These are phyloP conservation scores for Brachirus orientalis DNA, from an alignment of 2,113 vertebrate species.

Conservation along the genomic window DNA sequence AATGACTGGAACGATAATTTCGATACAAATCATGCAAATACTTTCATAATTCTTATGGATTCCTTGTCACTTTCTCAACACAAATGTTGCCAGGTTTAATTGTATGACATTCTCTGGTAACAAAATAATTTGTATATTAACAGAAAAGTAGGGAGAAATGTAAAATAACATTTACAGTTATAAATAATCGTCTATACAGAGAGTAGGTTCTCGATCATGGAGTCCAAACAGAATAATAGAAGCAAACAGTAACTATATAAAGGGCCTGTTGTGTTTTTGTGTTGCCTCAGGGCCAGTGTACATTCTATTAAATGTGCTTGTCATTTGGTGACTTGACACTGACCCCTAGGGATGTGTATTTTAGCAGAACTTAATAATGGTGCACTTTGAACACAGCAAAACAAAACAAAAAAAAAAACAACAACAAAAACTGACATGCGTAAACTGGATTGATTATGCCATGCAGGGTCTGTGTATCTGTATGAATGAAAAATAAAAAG, in stretches of 20 bases:
- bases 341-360: too few species aligned
- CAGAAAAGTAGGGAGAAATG: too few species aligned
- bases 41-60: background rate
- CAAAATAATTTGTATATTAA: slow-evolving; percentile 4
- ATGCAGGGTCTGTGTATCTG: slow-evolving; percentile 17
- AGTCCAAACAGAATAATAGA: too few species aligned
- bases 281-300: background rate
- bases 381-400: slow-evolving; percentile 5
- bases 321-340: too few species aligned
- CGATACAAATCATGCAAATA: background rate
- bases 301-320: too few species aligned
- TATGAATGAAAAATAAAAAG: background rate
- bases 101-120: slow-evolving; percentile 9
- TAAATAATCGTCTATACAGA: too few species aligned
- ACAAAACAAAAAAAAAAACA: too few species aligned
- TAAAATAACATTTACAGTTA: too few species aligned
- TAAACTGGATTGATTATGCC: slow-evolving; percentile 1
- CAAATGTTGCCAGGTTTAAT: background rate
- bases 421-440: background rate
- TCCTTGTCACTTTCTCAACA: background rate
- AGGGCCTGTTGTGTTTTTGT: too few species aligned
- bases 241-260: too few species aligned
- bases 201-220: too few species aligned
- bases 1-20: too few species aligned
- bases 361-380: background rate